These are phyloP conservation scores for Cylindroiulus punctatus DNA, from an alignment of 2,888 invertebrate genomes.

Conservation along the genomic window DNA sequence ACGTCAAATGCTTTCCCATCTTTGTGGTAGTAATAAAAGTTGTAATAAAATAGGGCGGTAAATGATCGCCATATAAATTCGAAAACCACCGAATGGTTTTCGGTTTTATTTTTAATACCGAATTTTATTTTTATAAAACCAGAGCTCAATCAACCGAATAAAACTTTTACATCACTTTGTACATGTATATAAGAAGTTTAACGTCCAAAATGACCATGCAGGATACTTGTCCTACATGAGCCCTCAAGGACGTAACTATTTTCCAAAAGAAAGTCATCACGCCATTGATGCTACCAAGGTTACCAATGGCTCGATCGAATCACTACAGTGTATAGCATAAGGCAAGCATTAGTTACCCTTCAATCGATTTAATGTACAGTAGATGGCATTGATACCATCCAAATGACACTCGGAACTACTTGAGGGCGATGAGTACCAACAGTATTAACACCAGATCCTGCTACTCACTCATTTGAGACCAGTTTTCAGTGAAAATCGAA, in stretches of 20 bases:
- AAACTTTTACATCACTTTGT: not conserved
- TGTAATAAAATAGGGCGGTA: not conserved
- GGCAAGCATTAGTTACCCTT: too few relatives aligned
- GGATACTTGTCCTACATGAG: not conserved
- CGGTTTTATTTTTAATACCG: too few relatives aligned
- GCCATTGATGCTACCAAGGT: slow-evolving; percentile 31
- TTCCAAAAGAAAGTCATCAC: not conserved
- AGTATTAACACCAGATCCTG: too few relatives aligned
- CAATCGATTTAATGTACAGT: too few relatives aligned
- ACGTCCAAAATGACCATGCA: not conserved
- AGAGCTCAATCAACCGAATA: not conserved
- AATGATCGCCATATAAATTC: not conserved
- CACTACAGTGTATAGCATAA: too few relatives aligned
- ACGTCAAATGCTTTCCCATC: not conserved
- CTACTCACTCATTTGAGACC: too few relatives aligned
- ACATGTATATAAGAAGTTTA: too few relatives aligned
- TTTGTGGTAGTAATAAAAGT: not conserved
- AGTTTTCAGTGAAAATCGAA: too few relatives aligned
- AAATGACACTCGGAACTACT: too few relatives aligned
- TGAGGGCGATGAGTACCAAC: too few relatives aligned
- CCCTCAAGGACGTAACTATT: not conserved
- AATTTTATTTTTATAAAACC: not conserved
- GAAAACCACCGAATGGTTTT: not conserved
- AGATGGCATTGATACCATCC: too few relatives aligned
- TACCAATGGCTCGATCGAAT: too few relatives aligned